Evolutionary conservation across 1,140 invertebrate species (phyloP), one percentile per base, ranked within the genome.

Genomic region (Drosophila sp.): DNA sequence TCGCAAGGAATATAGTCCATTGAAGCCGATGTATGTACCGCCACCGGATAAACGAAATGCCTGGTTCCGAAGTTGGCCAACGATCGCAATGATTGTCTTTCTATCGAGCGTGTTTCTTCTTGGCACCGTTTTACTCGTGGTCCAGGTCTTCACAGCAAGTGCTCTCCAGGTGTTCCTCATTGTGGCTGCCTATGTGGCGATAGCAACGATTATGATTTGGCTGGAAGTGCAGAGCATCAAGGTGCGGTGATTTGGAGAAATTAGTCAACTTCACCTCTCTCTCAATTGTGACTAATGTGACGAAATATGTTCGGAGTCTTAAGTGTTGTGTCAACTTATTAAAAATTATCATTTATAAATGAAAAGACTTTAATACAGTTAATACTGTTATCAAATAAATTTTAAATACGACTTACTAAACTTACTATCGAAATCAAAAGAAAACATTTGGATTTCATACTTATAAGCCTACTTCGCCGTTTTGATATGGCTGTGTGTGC

Each of bases 181-280:
- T 13, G 72, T 90, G 11, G 64, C 53, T 9, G 48, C 54, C 14
- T 91, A 87, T 70, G 57, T 91, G 45, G 41, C 50, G 8, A 36
- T 91, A n/a, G 84, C 86, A 1, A 41, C 74, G 0, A 6, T 90
- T 0, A 65, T 80, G 46, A 91, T 91, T 13, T 87, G 75, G 64
- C 58, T 91, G 4, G 90, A 91, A 34, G 82, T 91, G 16, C 72
- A 84, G 27, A 87, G 76, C 53, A 71, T 87, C 48, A 86, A 84
- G 59, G 79, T 91, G 65, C 79, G 81, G 18, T 91, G 59, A 91
- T 46, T 34, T 25, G 18, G 9, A 13, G 13, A 32, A 32, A 14
- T 36, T 36, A 36, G 32, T 53, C 29, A n/a, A 4, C 36, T 38
- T 21, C 2, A 6, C 0, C 25, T 25, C 25, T 25, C 25, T 13